Evolutionary conservation across 2,797 vertebrate species (phyloP), one percentile per base, ranked within the genome.

Genomic region (Cacajao melanocephalus): DNA sequence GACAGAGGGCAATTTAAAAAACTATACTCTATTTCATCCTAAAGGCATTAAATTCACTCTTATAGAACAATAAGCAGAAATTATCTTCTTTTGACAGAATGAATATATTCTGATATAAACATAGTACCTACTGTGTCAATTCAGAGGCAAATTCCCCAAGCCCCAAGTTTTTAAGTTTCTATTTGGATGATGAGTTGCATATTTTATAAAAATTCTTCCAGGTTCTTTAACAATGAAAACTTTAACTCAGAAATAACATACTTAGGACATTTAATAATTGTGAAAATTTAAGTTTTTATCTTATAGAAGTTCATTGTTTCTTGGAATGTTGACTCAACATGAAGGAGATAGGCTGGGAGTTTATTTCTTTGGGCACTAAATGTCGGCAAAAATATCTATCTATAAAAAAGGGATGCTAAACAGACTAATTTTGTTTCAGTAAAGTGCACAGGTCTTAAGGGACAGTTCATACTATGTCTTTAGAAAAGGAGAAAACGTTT

Each of bases 211-310:
- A 83, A 85, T 61, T 55, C 4, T 85, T 88, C 58, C 4, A 46
- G 58, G 19, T 52, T 88, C 82, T 79, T 70, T 78, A 93, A 95
- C 22, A 95, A 92, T 57, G 58, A 89, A 87, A 90, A 87, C 44
- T 83, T 88, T 72, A 24, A 73, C 26, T 85, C 79, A 84, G 75
- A 96, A 75, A 82, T 57, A 73, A 83, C 55, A 84, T 5, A 80
- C 48, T 41, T 19, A 55, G 48, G 57, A 90, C 15, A 41, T 83
- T 48, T 48, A 75, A 79, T 22, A 83, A 50, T n/a, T 83, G 30
- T 57, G 76, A 90, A 93, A 87, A 93, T 61, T 13, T 90, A 57
- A 90, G 46, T 72, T 85, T 86, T 30, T 48, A 91, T 91, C 46
- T 96, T 90, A 93, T 20, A 84, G 39, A 86, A 81, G 17, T 41